phyloP scores from a whole-genome alignment of 1,140 invertebrate genomes.

The Bombus cullumanus region DNA sequence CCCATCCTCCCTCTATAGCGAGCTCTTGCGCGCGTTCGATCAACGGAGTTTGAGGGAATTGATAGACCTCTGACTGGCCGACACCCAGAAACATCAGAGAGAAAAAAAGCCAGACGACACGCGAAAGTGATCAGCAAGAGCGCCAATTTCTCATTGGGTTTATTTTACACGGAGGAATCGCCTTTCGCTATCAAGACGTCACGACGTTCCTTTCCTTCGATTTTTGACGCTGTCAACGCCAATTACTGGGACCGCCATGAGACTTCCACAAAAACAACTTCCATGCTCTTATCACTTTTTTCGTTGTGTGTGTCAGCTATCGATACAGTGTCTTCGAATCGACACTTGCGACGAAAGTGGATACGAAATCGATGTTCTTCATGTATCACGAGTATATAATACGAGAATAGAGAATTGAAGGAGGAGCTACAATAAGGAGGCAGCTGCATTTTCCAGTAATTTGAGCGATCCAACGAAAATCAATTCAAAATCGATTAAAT shows the following conservation, averaged over 20 bases:
- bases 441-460: too few relatives aligned
- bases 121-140: not conserved
- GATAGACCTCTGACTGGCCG: conserved; percentile 46
- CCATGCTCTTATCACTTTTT: not conserved
- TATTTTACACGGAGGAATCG: not conserved
- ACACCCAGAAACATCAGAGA: conserved; percentile 39
- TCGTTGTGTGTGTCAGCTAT: not conserved
- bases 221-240: not conserved
- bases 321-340: not conserved
- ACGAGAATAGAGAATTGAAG: too few relatives aligned
- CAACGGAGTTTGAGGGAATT: conserved; percentile 60
- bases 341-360: too few relatives aligned
- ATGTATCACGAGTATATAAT: too few relatives aligned
- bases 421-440: too few relatives aligned
- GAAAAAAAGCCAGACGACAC: conserved; percentile 30
- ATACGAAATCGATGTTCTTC: too few relatives aligned
- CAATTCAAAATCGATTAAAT: too few relatives aligned
- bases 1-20: not conserved
- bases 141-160: conserved; percentile 5
- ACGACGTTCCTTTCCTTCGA: not conserved
- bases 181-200: not conserved
- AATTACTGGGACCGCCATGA: not conserved
- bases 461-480: too few relatives aligned
- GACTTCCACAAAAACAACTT: not conserved
- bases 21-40: conserved; percentile 44